Percentiles rank a stretch among this genome's conserved stretches.
Evolutionary conservation across 2,888 invertebrate species (phyloP).

Genomic region (Salpingus planirostris): DNA sequence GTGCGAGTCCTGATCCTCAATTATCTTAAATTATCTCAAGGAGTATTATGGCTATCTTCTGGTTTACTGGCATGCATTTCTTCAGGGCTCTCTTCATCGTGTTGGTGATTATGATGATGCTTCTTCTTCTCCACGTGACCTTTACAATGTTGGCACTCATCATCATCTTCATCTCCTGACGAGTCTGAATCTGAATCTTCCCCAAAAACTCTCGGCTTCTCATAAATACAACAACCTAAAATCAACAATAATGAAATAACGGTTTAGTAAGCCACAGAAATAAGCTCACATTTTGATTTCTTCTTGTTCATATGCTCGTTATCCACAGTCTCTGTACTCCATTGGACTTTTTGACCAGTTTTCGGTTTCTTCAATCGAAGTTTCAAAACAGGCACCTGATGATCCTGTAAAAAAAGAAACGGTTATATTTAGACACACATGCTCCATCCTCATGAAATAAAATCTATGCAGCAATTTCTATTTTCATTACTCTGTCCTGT

Average conservation of each 20-base stretch:
- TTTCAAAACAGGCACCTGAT: conserved; percentile 51
- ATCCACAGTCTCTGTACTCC: conserved; percentile 86
- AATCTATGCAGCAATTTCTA: too few species aligned
- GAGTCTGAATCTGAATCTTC: too few species aligned
- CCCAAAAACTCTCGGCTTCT: conserved; percentile 79
- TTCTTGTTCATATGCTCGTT: conserved; percentile 93
- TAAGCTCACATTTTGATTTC: conserved; percentile 85
- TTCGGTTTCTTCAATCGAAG: conserved; percentile 62
- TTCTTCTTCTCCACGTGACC: conserved; percentile 65
- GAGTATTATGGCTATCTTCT: too few species aligned
- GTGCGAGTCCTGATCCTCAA: too few species aligned
- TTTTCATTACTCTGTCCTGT: too few species aligned
- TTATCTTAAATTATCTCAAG: too few species aligned
- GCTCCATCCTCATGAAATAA: too few species aligned
- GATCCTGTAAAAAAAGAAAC: conserved; percentile 27
- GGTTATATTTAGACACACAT: too few species aligned
- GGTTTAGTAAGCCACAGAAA: too few species aligned
- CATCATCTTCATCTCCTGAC: conserved; percentile 62
- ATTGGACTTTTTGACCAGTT: conserved; percentile 72
- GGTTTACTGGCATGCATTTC: too few species aligned
- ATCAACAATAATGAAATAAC: background rate
- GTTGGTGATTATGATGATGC: conserved; percentile 14
- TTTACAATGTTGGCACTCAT: conserved; percentile 81
- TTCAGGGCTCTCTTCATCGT: too few species aligned
- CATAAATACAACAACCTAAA: conserved; percentile 87